Percentiles rank a stretch among this genome's conserved stretches.
phyloP scores from a whole-genome alignment of 2,113 vertebrate genomes.

The Grammatotria lemairii region DNA sequence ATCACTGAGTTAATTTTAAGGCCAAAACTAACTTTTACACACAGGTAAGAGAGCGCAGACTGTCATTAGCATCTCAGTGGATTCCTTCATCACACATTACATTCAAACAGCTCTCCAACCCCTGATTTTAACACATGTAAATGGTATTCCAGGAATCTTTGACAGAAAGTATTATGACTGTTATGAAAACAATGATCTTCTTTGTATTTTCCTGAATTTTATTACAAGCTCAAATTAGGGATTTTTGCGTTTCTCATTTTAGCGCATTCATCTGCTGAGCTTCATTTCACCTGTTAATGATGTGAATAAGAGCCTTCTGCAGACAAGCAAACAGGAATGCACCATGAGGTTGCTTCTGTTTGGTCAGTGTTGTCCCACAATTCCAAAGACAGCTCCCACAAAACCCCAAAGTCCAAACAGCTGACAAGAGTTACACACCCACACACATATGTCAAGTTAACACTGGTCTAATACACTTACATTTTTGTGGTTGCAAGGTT shows the following conservation, averaged over 20 bases:
- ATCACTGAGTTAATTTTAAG: not conserved
- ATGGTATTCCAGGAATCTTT: not conserved
- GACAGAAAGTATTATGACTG: not conserved
- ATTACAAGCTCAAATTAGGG: not conserved
- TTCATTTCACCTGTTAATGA: not conserved
- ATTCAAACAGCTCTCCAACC: not conserved
- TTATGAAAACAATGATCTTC: not conserved
- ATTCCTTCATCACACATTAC: not conserved
- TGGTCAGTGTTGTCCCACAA: not conserved
- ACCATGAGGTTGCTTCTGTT: not conserved
- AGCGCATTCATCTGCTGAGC: not conserved
- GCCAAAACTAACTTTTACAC: not conserved
- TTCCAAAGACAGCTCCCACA: not conserved
- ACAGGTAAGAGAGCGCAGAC: not conserved
- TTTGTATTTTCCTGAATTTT: not conserved
- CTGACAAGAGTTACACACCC: not conserved
- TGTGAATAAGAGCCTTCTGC: not conserved
- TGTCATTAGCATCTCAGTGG: not conserved
- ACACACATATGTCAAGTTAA: not conserved
- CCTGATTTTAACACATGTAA: not conserved
- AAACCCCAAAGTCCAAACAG: not conserved
- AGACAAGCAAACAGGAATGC: not conserved
- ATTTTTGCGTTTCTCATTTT: not conserved
- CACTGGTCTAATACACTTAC: not conserved
- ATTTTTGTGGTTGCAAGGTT: not conserved